Evolutionary conservation across 35 echinoderm and acorn worm genomes (phyloP).

Genomic region (Lytechinus variegatus): DNA sequence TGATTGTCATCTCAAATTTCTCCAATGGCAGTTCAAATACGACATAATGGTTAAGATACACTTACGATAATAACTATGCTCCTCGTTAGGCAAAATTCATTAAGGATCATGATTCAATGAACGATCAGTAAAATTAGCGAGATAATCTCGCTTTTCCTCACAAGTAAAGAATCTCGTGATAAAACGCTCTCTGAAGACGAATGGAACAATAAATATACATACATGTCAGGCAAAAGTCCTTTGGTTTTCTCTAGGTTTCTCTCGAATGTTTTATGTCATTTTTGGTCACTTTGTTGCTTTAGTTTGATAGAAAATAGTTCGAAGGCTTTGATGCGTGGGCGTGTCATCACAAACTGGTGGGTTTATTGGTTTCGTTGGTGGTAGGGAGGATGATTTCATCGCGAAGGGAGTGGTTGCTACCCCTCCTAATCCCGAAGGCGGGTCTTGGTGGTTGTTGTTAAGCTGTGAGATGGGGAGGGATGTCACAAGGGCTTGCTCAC

Average conservation of each 20-base stretch:
- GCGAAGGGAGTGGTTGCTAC: background rate
- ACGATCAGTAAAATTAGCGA: background rate
- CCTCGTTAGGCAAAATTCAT: background rate
- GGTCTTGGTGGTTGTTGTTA: conserved; percentile 2
- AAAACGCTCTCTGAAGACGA: conserved; percentile 34
- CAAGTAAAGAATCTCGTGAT: background rate
- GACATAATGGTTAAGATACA: background rate
- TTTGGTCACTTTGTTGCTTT: conserved; percentile 5
- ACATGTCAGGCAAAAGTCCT: conserved; percentile 28
- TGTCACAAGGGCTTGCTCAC: conserved; percentile 17
- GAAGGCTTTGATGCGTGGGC: background rate
- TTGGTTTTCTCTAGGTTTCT: conserved; percentile 34
- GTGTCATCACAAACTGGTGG: conserved; percentile 40
- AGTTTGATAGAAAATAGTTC: conserved; percentile 4
- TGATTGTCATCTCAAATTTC: background rate
- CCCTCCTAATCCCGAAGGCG: background rate
- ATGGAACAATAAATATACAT: conserved; percentile 32
- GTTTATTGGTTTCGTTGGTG: background rate
- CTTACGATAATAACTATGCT: background rate
- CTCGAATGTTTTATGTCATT: background rate
- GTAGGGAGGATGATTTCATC: background rate
- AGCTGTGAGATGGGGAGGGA: conserved; percentile 30
- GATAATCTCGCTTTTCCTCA: background rate
- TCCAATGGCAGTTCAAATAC: background rate
- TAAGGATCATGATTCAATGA: background rate